Percentiles rank a stretch among this genome's conserved stretches.
Conservation (phyloP, 2,113 vertebrate genomes). For the Reinhardtius hippoglossoides region DNA sequence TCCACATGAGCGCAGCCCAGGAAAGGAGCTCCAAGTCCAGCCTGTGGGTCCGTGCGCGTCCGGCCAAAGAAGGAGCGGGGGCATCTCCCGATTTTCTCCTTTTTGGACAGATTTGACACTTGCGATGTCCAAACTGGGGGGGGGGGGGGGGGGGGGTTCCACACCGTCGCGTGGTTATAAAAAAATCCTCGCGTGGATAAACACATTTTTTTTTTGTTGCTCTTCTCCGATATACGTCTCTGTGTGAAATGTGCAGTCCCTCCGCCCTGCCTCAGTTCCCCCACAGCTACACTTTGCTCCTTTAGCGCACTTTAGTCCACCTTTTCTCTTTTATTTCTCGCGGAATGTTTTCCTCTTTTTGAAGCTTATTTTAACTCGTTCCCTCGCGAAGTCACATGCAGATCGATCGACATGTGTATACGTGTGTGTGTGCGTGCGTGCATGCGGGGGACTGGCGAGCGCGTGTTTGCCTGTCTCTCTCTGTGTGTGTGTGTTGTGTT, state of each 20-base stretch:
- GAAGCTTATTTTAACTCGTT: constrained; percentile 77
- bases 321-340: constrained; percentile 71
- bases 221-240: constrained; percentile 70
- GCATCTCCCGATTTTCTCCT: constrained; percentile 52
- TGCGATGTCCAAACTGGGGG: constrained; percentile 49
- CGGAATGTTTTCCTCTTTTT: constrained; percentile 69
- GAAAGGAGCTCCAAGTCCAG: constrained; percentile 83
- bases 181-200: constrained; percentile 75
- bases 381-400: constrained; percentile 84
- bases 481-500: constrained; percentile 21
- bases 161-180: constrained; percentile 57
- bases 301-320: constrained; percentile 75
- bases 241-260: constrained; percentile 69
- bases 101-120: constrained; percentile 73
- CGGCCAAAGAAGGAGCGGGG: constrained; percentile 52
- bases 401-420: constrained; percentile 80
- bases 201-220: constrained; percentile 51
- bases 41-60: constrained; percentile 82
- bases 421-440: constrained; percentile 37
- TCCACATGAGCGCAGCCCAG: constrained; percentile 80
- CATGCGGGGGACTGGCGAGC: constrained; percentile 57
- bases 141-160: constrained; percentile 33
- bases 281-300: constrained; percentile 40
- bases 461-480: background rate
- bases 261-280: constrained; percentile 81